These are phyloP conservation scores for Darevskia nairensis DNA, from an alignment of 2,797 vertebrate genomes.

Conservation along the genomic window DNA sequence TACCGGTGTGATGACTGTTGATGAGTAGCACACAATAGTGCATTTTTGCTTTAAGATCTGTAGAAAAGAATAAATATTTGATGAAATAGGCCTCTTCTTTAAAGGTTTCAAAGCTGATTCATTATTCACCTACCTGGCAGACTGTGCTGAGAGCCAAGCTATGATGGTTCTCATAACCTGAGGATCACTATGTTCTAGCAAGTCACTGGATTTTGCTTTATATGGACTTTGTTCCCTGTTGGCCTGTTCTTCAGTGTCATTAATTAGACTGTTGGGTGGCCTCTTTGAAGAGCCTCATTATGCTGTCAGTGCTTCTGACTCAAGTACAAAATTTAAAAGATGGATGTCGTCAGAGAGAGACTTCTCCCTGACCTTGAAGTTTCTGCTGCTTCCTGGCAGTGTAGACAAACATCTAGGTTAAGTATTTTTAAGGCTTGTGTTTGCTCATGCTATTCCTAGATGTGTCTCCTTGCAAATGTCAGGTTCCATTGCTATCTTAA, in stretches of 20 bases:
- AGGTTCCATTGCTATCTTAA: not conserved
- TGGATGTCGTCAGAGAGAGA: not conserved
- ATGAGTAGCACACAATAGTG: not conserved
- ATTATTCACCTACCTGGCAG: not conserved
- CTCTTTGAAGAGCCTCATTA: not conserved
- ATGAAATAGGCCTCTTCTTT: not conserved
- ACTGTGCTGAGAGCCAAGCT: not conserved
- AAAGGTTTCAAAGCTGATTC: not conserved
- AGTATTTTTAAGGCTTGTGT: not conserved
- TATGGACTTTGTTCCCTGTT: not conserved
- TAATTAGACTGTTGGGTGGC: not conserved
- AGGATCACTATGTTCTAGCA: slow-evolving; percentile 1
- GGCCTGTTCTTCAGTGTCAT: not conserved
- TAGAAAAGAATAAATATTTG: not conserved
- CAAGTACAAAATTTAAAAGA: not conserved
- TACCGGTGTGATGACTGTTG: not conserved
- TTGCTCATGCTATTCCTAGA: not conserved
- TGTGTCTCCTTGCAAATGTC: not conserved
- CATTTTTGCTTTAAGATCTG: not conserved
- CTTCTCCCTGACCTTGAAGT: not conserved
- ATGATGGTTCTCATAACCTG: not conserved
- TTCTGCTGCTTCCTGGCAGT: not conserved
- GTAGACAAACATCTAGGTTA: not conserved
- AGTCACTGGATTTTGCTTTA: not conserved
- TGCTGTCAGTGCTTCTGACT: not conserved